A percentile compares a stretch with the other conserved stretches of the same genome.
Conservation (phyloP, 2,888 invertebrate genomes). For the Chymomyza fuscimana region DNA sequence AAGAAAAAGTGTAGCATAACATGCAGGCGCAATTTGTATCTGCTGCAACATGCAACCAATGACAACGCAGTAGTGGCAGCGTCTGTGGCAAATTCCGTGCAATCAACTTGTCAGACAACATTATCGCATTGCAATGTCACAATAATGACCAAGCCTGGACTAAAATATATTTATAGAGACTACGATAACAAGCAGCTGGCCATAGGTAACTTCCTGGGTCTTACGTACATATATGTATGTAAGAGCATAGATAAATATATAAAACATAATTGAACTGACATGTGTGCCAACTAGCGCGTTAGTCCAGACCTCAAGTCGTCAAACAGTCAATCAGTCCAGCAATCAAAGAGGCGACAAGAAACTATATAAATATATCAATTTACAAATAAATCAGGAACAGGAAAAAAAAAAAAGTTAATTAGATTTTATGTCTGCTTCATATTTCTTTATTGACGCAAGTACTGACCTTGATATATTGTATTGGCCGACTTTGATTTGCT, state of each 20-base stretch:
- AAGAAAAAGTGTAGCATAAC: background rate
- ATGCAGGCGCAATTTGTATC: conserved; percentile 28
- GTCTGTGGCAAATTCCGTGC: background rate
- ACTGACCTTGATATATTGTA: conserved; percentile 22
- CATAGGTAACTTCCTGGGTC: background rate
- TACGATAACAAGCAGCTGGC: background rate
- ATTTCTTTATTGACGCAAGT: conserved; percentile 34
- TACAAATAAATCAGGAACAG: conserved; percentile 39
- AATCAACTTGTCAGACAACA: background rate
- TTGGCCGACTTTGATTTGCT: conserved; percentile 24
- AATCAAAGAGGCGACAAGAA: background rate
- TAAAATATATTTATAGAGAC: background rate
- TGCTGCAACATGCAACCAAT: conserved; percentile 4
- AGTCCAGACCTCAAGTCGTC: no score
- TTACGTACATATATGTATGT: no score
- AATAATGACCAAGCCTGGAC: background rate
- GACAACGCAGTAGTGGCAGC: background rate
- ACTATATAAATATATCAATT: conserved; percentile 12
- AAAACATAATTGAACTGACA: no score
- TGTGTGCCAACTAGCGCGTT: no score
- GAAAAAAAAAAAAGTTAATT: conserved; percentile 44
- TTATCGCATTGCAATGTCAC: background rate
- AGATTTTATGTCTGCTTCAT: conserved; percentile 49
- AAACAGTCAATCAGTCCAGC: background rate
- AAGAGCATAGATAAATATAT: no score